Evolutionary conservation across 2,888 invertebrate genomes (phyloP), one percentile per base, ranked within the genome.

Genomic region (Luperina testacea): DNA sequence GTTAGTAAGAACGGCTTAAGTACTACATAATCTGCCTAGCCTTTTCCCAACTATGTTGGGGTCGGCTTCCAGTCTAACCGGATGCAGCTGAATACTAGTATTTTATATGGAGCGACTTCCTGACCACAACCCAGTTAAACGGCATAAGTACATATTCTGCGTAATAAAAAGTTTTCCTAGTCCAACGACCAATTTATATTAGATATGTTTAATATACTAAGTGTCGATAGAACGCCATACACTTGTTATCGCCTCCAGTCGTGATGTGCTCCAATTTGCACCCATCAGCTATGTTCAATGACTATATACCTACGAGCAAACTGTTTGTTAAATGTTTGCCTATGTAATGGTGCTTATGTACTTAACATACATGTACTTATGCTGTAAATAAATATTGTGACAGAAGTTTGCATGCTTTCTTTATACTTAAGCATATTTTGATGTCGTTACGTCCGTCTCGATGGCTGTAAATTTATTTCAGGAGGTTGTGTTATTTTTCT

Each of bases 181-280:
- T 57, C 6, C 45, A 72, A 53, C 42, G 73, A 73, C n/a, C 53
- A 65, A 72, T 74, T 71, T 42, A 64, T 74, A 74, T 74, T 51
- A 61, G n/a, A 61, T 74, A 73, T 79, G 48, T 80, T 57, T 77
- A 67, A 53, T 81, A 69, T 79, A 45, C 53, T 32, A 81, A 79
- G 74, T 80, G 70, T 63, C 57, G 81, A 79, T 81, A 74, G 75
- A 84, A 78, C 90, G 88, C 82, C 71, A 75, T 87, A 88, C 87
- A 89, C 84, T 90, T 88, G 91, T 95, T 95, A 95, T 92, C 95
- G 90, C 92, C 86, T 88, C 48, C 68, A 82, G 90, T 95, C 96
- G 96, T 96, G 96, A 96, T 94, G 90, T 88, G 86, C 90, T 86
- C 91, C 92, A 95, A 96, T 96, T 96, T 93, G 91, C 93, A 89